Evolutionary conservation across 2,797 vertebrate genomes (phyloP).

Genomic region (Gephyroberyx darwinii): DNA sequence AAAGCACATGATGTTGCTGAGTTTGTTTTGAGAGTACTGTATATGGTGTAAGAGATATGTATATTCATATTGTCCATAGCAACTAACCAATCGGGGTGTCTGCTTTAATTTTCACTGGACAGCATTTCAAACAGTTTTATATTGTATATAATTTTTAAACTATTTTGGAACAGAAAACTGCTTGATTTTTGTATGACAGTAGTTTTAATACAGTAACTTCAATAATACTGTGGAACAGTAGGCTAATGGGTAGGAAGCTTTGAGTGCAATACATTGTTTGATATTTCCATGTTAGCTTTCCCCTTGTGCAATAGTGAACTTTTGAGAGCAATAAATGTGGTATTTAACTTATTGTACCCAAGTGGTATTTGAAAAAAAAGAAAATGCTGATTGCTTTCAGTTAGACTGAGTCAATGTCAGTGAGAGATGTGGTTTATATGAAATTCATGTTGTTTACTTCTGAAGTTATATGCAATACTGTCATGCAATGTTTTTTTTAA

Average conservation of each 20-base stretch:
- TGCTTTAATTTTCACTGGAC: slow-evolving; percentile 13
- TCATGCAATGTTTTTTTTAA: slow-evolving; percentile 59
- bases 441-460: slow-evolving; percentile 61
- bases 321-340: slow-evolving; percentile 76
- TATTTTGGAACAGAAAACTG: slow-evolving; percentile 36
- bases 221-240: slow-evolving; percentile 14
- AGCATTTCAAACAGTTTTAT: slow-evolving; percentile 60
- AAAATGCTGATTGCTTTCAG: slow-evolving; percentile 23
- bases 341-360: slow-evolving; percentile 34
- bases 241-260: not conserved
- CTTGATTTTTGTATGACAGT: slow-evolving; percentile 54
- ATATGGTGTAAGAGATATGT: not conserved
- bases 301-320: slow-evolving; percentile 66
- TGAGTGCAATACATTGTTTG: slow-evolving; percentile 49
- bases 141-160: slow-evolving; percentile 41
- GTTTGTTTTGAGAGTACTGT: not conserved
- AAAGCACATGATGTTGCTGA: not conserved
- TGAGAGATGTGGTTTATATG: slow-evolving; percentile 27
- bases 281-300: slow-evolving; percentile 41
- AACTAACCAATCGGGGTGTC: slow-evolving; percentile 24
- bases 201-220: slow-evolving; percentile 33
- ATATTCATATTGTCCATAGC: not conserved
- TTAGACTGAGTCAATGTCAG: not conserved
- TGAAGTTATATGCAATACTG: slow-evolving; percentile 61
- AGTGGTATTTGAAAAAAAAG: not conserved